These are phyloP conservation scores for Empidonax traillii DNA, from an alignment of 2,113 vertebrate species.

Conservation along the genomic window DNA sequence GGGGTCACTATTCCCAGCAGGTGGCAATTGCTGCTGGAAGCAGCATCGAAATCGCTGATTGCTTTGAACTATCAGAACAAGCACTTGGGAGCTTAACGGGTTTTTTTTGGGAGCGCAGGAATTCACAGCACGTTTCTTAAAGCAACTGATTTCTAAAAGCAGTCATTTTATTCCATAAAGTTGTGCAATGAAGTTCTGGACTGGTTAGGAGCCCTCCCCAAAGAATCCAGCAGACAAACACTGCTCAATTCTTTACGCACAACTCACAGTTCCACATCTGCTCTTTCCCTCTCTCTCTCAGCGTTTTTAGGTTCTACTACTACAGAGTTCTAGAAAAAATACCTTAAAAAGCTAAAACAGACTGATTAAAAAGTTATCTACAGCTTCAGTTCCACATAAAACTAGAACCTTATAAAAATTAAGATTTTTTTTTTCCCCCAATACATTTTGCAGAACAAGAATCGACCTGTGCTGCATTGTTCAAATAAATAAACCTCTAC, in stretches of 20 bases:
- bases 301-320: background rate
- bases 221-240: background rate
- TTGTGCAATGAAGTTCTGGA: background rate
- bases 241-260: background rate
- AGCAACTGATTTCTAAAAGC: background rate
- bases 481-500: background rate
- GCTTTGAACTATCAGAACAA: accelerated
- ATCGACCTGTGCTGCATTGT: background rate
- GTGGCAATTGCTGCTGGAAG: accelerated
- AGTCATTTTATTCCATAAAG: background rate
- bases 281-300: background rate
- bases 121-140: background rate
- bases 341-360: background rate
- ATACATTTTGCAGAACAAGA: background rate
- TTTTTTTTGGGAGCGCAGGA: background rate
- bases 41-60: background rate
- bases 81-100: accelerated
- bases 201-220: background rate
- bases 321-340: background rate
- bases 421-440: background rate
- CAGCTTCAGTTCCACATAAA: background rate
- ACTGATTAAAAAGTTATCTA: accelerated
- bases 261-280: background rate
- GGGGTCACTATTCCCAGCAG: background rate
- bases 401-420: background rate